A percentile compares a stretch with the other conserved stretches of the same genome.
phyloP scores from a whole-genome alignment of 2,888 invertebrate genomes.

The Synanthedon andrenaeformis region DNA sequence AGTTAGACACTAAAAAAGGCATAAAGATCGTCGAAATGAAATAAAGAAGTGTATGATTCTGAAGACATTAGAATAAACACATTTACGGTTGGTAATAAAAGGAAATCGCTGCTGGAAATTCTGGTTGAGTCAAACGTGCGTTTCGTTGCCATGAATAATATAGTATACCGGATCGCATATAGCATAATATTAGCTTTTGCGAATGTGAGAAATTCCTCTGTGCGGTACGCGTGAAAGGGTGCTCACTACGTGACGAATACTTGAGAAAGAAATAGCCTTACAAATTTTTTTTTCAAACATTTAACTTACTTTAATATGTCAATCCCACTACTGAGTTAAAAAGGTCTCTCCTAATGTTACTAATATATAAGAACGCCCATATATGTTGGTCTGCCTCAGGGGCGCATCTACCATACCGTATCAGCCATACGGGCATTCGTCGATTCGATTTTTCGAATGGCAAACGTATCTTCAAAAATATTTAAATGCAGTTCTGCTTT shows the following conservation, averaged over 20 bases:
- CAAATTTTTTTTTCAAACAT: too few relatives aligned
- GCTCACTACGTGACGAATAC: background rate
- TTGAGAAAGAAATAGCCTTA: background rate
- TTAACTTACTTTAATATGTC: too few relatives aligned
- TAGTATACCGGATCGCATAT: slow-evolving; percentile 3
- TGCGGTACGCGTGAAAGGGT: background rate
- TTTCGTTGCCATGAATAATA: slow-evolving; percentile 18
- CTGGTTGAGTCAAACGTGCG: slow-evolving; percentile 3
- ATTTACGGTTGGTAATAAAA: slow-evolving; percentile 22
- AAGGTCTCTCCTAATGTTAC: too few relatives aligned
- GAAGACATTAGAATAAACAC: slow-evolving; percentile 17
- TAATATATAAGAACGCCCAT: too few relatives aligned
- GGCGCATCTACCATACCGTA: too few relatives aligned
- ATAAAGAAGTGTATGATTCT: slow-evolving; percentile 10
- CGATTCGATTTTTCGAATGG: too few relatives aligned
- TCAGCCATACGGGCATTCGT: too few relatives aligned
- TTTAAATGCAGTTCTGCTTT: too few relatives aligned
- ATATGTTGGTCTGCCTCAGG: too few relatives aligned
- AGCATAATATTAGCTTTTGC: slow-evolving; percentile 1
- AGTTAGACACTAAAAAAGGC: slow-evolving; percentile 10
- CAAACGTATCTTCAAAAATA: too few relatives aligned
- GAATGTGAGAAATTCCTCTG: background rate
- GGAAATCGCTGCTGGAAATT: slow-evolving; percentile 10
- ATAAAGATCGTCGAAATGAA: slow-evolving; percentile 8
- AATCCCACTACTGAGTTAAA: too few relatives aligned